Evolutionary conservation across 1,140 invertebrate genomes (phyloP).

Genomic region (Brachionus paranguensis): DNA sequence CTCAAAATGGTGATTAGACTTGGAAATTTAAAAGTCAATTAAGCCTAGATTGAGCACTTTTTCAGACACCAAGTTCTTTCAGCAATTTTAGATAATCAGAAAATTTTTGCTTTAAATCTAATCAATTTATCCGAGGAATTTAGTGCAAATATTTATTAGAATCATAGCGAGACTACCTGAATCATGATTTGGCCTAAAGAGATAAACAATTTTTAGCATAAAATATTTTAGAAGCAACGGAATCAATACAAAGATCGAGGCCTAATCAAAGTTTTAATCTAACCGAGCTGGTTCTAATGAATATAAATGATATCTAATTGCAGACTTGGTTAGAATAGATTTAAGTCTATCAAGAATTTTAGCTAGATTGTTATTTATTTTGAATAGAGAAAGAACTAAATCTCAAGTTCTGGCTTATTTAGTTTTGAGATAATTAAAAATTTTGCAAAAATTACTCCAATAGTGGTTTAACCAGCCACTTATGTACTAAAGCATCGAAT

Average conservation of each 20-base stretch:
- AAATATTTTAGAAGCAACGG: background rate
- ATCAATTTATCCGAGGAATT: background rate
- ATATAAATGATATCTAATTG: slow-evolving; percentile 7
- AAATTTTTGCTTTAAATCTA: background rate
- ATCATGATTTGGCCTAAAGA: background rate
- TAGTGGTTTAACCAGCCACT: background rate
- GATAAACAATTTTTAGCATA: background rate
- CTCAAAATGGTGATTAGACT: too few species aligned
- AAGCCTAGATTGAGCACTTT: background rate
- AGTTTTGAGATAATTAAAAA: slow-evolving; percentile 23
- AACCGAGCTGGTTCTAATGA: background rate
- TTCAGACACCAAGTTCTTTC: background rate
- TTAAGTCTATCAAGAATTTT: background rate
- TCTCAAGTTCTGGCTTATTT: slow-evolving; percentile 17
- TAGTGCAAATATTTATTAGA: background rate
- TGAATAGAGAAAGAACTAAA: background rate
- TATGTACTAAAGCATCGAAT: background rate
- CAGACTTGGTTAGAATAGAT: slow-evolving; percentile 18
- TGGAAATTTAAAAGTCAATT: background rate
- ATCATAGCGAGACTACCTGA: background rate
- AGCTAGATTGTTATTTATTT: background rate
- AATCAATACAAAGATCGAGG: background rate
- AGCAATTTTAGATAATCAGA: too few species aligned
- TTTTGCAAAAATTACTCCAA: background rate
- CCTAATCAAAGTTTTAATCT: background rate